Percentiles rank a stretch among this genome's conserved stretches.
Conservation (phyloP, 2,797 vertebrate genomes). For the Anguilla megastoma region DNA sequence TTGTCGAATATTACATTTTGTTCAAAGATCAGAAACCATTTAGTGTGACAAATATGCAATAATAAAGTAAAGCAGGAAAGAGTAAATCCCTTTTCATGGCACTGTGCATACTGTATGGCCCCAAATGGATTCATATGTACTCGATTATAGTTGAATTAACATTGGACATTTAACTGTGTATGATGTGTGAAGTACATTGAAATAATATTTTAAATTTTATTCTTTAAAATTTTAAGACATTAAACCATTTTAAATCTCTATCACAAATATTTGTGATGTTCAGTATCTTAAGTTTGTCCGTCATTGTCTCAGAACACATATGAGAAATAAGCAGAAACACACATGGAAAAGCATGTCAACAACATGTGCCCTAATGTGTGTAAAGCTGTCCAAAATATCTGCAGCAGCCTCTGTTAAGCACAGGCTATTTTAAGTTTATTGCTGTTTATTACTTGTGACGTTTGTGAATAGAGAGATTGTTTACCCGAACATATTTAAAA, state of each 20-base stretch:
- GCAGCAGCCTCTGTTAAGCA: background rate
- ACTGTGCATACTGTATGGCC: no score
- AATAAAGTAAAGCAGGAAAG: no score
- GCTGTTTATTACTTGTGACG: background rate
- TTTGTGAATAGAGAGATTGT: background rate
- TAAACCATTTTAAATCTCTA: background rate
- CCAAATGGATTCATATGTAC: no score
- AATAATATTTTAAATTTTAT: background rate
- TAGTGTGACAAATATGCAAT: no score
- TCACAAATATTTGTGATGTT: conserved; percentile 12
- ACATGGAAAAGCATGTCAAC: background rate
- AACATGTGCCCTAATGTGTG: background rate
- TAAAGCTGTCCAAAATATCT: background rate
- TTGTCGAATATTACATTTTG: no score
- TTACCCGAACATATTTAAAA: background rate
- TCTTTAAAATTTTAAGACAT: background rate
- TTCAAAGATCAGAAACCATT: no score
- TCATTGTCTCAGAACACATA: background rate
- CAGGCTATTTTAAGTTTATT: background rate
- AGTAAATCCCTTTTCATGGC: no score
- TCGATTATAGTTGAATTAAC: no score
- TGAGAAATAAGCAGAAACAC: background rate
- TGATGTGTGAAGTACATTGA: background rate
- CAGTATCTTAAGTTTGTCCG: background rate
- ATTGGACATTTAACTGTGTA: no score